Conservation (phyloP, 2,797 vertebrate species). For the Trichosurus vulpecula region DNA sequence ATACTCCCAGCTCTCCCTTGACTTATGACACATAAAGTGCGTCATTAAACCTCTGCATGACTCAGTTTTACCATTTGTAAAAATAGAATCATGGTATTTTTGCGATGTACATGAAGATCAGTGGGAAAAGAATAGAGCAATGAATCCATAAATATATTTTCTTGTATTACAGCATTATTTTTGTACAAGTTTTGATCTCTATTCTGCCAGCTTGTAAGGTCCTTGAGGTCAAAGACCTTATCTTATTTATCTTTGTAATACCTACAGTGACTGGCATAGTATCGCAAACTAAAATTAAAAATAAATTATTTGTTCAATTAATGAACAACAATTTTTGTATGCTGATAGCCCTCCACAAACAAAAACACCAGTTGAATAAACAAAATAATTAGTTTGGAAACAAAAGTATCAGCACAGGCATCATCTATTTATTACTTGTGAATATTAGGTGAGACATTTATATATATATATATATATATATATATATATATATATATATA, state of each 20-base stretch:
- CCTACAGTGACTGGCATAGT: neutral
- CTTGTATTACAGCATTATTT: neutral
- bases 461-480: no score
- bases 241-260: neutral
- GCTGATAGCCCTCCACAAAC: slow-evolving; percentile 9
- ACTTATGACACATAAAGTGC: neutral
- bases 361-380: slow-evolving; percentile 9
- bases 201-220: neutral
- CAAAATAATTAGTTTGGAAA: neutral
- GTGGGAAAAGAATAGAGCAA: neutral
- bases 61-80: slow-evolving; percentile 55
- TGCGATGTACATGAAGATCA: slow-evolving; percentile 27
- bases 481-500: no score
- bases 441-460: neutral
- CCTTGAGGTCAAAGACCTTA: neutral
- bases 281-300: neutral
- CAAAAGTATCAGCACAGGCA: neutral
- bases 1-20: slow-evolving; percentile 20
- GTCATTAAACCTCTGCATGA: slow-evolving; percentile 26
- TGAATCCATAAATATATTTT: neutral
- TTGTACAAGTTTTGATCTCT: neutral
- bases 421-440: slow-evolving; percentile 5
- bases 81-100: slow-evolving; percentile 27
- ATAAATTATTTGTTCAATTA: slow-evolving; percentile 18
- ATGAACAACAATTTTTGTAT: slow-evolving; percentile 13